These are phyloP conservation scores for Pristionchus entomophagus DNA, from an alignment of 2,888 invertebrate genomes.

Conservation along the genomic window DNA sequence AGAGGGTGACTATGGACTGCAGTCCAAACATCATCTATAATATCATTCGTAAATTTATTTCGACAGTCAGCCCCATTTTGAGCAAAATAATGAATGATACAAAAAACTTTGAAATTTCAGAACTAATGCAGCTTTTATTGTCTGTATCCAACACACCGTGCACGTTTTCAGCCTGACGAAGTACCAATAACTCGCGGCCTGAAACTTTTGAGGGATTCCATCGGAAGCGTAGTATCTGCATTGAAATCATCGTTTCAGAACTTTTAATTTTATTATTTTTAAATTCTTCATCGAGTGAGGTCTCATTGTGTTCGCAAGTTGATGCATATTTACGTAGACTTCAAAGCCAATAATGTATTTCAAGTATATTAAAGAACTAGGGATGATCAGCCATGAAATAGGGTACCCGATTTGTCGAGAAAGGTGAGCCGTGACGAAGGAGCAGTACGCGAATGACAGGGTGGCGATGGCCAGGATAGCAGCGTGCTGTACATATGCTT, in stretches of 20 bases:
- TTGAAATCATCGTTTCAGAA: no score
- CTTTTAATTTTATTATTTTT: no score
- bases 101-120: no score
- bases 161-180: constrained; percentile 34
- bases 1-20: constrained; percentile 25
- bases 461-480: not conserved
- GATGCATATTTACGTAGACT: no score
- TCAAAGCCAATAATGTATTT: no score
- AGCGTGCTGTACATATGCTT: constrained; percentile 31
- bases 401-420: not conserved
- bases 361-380: no score
- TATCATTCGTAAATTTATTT: not conserved
- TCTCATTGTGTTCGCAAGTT: no score
- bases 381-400: not conserved
- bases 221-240: constrained; percentile 46
- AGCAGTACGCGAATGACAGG: constrained; percentile 29
- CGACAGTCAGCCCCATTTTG: not conserved
- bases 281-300: no score
- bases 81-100: no score
- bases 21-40: constrained; percentile 42
- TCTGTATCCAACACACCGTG: constrained; percentile 37
- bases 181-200: constrained; percentile 46
- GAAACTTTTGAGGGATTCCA: constrained; percentile 39
- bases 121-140: not conserved
- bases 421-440: constrained; percentile 19